These are phyloP conservation scores for Melopsittacus undulatus DNA, from an alignment of 2,797 vertebrate species.

Conservation along the genomic window DNA sequence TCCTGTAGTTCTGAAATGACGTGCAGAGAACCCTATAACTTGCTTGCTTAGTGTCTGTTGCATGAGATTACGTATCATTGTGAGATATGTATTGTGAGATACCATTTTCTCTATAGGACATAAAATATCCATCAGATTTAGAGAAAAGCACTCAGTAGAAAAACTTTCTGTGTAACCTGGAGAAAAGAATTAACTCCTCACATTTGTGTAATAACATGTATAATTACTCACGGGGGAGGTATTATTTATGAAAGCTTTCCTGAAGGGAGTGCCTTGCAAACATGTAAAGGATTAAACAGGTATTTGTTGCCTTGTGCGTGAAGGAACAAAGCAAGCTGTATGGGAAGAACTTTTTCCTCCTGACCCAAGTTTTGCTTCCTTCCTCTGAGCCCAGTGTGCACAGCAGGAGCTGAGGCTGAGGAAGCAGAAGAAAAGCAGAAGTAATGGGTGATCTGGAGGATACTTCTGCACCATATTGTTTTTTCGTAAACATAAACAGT, in stretches of 20 bases:
- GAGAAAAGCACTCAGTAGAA: not conserved
- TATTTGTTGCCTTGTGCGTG: not conserved
- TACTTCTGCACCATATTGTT: not conserved
- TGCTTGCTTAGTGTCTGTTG: not conserved
- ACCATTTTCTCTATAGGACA: not conserved
- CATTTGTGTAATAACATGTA: slow-evolving; percentile 1
- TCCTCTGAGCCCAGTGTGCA: not conserved
- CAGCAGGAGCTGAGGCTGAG: not conserved
- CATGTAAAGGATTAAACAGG: not conserved
- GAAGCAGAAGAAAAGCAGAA: not conserved
- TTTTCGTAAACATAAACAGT: not conserved
- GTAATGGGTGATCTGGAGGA: not conserved
- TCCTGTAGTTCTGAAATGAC: not conserved
- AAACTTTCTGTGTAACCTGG: slow-evolving; percentile 4
- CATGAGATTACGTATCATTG: not conserved
- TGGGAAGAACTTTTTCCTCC: accelerated
- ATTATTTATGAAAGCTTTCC: slow-evolving; percentile 38
- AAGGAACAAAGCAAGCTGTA: not conserved
- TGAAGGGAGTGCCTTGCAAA: slow-evolving; percentile 5
- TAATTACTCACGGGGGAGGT: not conserved
- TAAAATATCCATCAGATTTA: not conserved
- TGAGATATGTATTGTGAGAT: not conserved
- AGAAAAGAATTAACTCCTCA: slow-evolving; percentile 1
- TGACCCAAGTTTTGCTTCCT: not conserved
- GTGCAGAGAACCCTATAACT: not conserved